Conservation (phyloP, 2,888 invertebrate species). For the Philereme vetulata region DNA sequence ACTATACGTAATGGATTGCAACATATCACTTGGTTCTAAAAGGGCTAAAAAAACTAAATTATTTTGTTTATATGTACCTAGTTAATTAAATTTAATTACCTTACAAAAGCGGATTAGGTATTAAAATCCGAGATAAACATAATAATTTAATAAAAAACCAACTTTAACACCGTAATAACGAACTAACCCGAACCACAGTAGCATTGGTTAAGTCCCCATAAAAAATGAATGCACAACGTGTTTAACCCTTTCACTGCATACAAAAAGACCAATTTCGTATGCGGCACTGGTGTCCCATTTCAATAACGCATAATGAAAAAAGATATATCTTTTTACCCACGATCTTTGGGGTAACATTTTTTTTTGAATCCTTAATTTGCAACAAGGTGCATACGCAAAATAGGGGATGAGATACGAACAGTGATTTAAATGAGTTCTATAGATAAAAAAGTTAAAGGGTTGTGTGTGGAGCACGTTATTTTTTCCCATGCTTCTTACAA, state of each 20-base stretch:
- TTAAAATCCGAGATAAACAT: slow-evolving; percentile 26
- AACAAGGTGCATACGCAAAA: slow-evolving; percentile 81
- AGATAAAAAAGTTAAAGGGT: slow-evolving; percentile 71
- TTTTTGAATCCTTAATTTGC: slow-evolving; percentile 82
- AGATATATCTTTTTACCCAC: slow-evolving; percentile 81
- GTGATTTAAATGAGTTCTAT: slow-evolving; percentile 78
- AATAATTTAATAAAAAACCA: slow-evolving; percentile 62
- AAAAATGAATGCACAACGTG: slow-evolving; percentile 64
- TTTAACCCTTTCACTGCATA: slow-evolving; percentile 68
- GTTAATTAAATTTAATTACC: too few species aligned
- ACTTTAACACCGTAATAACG: slow-evolving; percentile 77
- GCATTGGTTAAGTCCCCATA: slow-evolving; percentile 57
- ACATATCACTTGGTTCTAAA: too few species aligned
- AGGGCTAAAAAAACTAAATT: too few species aligned
- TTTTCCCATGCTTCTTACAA: slow-evolving; percentile 72
- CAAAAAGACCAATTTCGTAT: slow-evolving; percentile 82
- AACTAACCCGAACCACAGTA: slow-evolving; percentile 73
- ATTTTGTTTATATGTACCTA: too few species aligned
- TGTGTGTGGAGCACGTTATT: slow-evolving; percentile 49
- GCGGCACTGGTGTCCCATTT: slow-evolving; percentile 82
- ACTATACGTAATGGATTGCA: too few species aligned
- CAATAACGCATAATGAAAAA: slow-evolving; percentile 78
- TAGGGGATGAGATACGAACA: slow-evolving; percentile 62
- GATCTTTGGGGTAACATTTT: slow-evolving; percentile 79
- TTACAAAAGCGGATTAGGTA: neutral